A percentile compares a stretch with the other conserved stretches of the same genome.
phyloP scores from a whole-genome alignment of 2,113 vertebrate species.

The Zosterops japonicus region DNA sequence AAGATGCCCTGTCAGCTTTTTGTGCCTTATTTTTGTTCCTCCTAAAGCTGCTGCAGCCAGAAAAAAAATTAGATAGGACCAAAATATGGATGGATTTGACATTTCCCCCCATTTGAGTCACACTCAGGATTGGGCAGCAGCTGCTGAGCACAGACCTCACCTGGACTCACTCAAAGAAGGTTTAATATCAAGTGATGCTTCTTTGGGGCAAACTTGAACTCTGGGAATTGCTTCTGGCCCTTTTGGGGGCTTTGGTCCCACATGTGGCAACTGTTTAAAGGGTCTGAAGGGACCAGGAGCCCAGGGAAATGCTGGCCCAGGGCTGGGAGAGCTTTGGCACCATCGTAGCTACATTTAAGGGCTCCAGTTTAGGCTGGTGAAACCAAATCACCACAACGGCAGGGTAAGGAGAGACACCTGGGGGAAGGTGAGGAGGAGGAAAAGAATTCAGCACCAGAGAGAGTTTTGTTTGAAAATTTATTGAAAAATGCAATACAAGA shows the following conservation, averaged over 20 bases:
- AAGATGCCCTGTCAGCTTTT: neutral
- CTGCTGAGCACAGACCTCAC: neutral
- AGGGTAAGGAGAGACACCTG: neutral
- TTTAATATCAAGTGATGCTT: neutral
- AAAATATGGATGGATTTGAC: neutral
- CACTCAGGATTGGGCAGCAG: neutral
- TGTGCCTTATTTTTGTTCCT: neutral
- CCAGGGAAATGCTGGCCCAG: neutral
- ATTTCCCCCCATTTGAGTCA: neutral
- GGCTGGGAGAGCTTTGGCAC: neutral
- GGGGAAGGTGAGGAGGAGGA: neutral
- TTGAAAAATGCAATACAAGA: constrained; percentile 82
- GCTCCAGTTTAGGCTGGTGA: neutral
- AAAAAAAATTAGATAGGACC: neutral
- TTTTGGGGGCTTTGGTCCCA: neutral
- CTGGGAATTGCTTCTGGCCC: neutral
- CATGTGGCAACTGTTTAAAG: neutral
- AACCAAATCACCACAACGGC: neutral
- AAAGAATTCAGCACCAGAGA: neutral
- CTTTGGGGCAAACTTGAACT: neutral
- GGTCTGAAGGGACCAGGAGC: neutral
- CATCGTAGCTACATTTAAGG: fast-evolving
- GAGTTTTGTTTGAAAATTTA: constrained; percentile 71
- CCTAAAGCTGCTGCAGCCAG: neutral
- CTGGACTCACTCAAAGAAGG: neutral